Evolutionary conservation across 2,113 vertebrate species (phyloP).

Genomic region (Mystacornis crossleyi): DNA sequence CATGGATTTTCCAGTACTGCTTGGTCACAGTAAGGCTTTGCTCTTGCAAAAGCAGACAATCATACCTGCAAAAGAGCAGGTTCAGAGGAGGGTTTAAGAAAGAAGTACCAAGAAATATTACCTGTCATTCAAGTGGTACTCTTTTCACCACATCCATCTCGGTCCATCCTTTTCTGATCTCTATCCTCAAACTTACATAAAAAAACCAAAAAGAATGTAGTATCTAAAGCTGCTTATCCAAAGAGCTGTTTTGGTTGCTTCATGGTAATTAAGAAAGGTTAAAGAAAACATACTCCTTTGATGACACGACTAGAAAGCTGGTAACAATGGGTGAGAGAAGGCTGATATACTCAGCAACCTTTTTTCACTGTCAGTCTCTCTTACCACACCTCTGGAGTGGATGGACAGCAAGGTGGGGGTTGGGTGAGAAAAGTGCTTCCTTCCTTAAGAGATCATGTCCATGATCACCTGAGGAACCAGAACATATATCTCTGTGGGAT

Average conservation of each 20-base stretch:
- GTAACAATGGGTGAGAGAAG: background rate
- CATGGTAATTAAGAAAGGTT: background rate
- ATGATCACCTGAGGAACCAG: background rate
- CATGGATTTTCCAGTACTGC: background rate
- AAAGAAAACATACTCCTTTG: background rate
- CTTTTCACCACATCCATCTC: background rate
- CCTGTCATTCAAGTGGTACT: background rate
- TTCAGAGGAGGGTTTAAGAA: background rate
- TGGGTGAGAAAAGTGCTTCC: background rate
- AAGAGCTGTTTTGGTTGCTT: background rate
- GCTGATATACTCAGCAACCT: background rate
- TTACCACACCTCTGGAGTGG: background rate
- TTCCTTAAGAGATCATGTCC: background rate
- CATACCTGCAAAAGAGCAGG: background rate
- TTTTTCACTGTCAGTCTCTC: background rate
- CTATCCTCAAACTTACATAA: background rate
- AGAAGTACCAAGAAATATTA: background rate
- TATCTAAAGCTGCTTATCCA: background rate
- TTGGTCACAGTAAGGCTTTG: background rate
- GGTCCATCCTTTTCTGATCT: background rate
- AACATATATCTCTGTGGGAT: background rate
- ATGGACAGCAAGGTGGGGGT: background rate
- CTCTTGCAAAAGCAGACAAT: background rate
- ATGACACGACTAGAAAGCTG: fast-evolving
- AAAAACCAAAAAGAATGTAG: fast-evolving